Conservation (phyloP, 2,113 vertebrate species). For the Zapus hudsonius region DNA sequence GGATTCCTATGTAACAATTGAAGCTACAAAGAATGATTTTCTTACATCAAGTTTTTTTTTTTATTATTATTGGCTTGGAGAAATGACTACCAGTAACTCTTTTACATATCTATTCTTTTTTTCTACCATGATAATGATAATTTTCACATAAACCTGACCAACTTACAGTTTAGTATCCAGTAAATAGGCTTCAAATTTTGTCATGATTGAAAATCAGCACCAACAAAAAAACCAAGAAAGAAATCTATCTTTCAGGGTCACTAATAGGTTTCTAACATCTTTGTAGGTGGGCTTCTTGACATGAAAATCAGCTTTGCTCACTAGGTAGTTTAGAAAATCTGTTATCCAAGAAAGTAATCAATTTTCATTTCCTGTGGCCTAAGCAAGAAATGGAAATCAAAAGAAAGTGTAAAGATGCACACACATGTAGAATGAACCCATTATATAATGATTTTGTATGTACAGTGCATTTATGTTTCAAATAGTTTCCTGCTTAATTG, state of each 20-base stretch:
- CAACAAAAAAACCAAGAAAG: not conserved
- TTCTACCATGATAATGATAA: not conserved
- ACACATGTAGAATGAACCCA: not conserved
- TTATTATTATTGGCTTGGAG: not conserved
- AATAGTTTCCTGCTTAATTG: slow-evolving; percentile 11
- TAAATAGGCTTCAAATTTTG: not conserved
- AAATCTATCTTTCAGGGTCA: not conserved
- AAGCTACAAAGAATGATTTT: not conserved
- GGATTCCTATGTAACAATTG: not conserved
- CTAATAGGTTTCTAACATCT: not conserved
- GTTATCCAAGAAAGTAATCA: not conserved
- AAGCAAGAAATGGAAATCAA: not conserved
- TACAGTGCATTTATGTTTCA: not conserved
- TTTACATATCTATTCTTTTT: not conserved
- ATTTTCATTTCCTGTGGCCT: not conserved
- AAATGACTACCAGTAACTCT: not conserved
- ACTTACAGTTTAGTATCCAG: not conserved
- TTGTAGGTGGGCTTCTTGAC: not conserved
- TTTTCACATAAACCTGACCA: not conserved
- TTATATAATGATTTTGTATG: not conserved
- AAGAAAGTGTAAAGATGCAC: not conserved
- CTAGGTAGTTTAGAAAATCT: not conserved
- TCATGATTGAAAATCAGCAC: not conserved
- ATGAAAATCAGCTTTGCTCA: not conserved
- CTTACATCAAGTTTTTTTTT: not conserved